Percentiles rank a stretch among this genome's conserved stretches.
Conservation (phyloP, 2,113 vertebrate species). For the Triplophysa dalaica region DNA sequence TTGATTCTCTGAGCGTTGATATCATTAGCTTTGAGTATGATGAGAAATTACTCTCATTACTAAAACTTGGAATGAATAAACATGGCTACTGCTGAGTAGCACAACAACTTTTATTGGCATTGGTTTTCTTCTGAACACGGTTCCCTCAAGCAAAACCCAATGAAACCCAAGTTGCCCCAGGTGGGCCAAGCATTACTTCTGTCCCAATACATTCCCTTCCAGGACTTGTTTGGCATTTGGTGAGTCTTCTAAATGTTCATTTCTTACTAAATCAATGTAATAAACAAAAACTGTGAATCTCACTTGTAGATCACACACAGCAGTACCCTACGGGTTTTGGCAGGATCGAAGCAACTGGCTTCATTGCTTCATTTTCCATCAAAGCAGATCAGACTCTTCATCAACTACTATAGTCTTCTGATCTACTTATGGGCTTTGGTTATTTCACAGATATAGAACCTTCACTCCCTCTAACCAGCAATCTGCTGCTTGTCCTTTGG, state of each 20-base stretch:
- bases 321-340: background rate
- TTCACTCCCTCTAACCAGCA: background rate
- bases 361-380: background rate
- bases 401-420: background rate
- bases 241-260: background rate
- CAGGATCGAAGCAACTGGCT: background rate
- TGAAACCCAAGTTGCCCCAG: slow-evolving; percentile 29
- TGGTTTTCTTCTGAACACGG: background rate
- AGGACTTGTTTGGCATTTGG: background rate
- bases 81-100: background rate
- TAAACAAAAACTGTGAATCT: background rate
- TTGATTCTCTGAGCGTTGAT: background rate
- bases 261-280: background rate
- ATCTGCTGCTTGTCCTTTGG: background rate
- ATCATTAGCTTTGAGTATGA: background rate
- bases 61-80: background rate
- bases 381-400: background rate
- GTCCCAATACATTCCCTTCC: background rate
- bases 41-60: background rate
- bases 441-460: slow-evolving; percentile 1
- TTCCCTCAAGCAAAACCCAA: slow-evolving; percentile 28
- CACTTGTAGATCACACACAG: background rate
- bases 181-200: background rate
- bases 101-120: background rate
- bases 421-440: background rate